Evolutionary conservation across 1,140 invertebrate genomes (phyloP).

Genomic region (Rhizoglyphus robini): DNA sequence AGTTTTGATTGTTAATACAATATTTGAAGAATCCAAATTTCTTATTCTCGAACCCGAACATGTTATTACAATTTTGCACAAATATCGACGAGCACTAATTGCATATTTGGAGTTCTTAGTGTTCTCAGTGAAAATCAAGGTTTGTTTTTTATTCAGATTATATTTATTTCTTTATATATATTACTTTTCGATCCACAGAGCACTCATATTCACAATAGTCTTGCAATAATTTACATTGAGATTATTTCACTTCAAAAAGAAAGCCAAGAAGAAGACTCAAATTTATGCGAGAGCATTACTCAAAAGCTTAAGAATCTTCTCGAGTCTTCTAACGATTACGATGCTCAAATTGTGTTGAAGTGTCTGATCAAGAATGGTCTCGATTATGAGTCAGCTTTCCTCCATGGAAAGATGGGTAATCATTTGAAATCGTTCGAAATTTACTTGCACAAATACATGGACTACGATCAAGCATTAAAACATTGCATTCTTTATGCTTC

Average conservation of each 20-base stretch:
- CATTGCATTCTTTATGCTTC: not conserved
- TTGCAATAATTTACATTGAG: constrained; percentile 39
- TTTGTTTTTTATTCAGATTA: constrained; percentile 20
- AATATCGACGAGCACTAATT: constrained; percentile 37
- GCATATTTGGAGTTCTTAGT: constrained; percentile 36
- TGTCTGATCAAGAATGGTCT: constrained; percentile 37
- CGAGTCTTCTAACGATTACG: constrained; percentile 35
- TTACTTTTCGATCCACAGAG: too few species aligned
- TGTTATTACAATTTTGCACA: constrained; percentile 36
- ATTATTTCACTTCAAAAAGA: constrained; percentile 1
- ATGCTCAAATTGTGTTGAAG: constrained; percentile 37
- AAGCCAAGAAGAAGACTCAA: not conserved
- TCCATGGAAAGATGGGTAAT: constrained; percentile 41
- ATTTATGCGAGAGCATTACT: constrained; percentile 23
- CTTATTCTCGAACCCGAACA: constrained; percentile 29
- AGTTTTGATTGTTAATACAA: not conserved
- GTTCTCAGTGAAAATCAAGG: not conserved
- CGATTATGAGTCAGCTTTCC: constrained; percentile 39
- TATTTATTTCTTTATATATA: too few species aligned
- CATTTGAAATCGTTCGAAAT: constrained; percentile 42
- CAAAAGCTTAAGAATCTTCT: constrained; percentile 37
- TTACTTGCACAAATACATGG: constrained; percentile 39
- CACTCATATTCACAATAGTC: constrained; percentile 40
- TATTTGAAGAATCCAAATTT: not conserved
- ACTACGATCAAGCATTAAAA: constrained; percentile 30